Conservation (phyloP, 2,888 invertebrate species). For the Rapana venosa region DNA sequence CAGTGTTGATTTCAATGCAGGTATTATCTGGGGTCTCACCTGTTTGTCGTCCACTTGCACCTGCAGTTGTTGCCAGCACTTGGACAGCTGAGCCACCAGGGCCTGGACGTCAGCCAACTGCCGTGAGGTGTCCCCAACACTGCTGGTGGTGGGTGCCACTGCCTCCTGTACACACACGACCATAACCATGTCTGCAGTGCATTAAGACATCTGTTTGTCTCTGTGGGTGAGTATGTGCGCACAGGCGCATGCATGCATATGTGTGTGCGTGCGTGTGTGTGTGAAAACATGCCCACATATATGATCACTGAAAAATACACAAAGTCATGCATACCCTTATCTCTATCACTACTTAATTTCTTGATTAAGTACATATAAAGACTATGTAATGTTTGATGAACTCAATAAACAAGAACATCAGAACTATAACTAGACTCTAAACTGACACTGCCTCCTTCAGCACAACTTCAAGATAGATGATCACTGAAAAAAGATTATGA, state of each 20-base stretch:
- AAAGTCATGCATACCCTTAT: neutral
- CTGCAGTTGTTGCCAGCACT: conserved; percentile 68
- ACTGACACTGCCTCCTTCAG: too few species aligned
- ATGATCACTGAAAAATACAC: neutral
- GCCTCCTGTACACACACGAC: conserved; percentile 17
- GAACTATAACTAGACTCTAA: too few species aligned
- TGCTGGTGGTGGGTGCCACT: neutral
- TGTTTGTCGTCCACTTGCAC: conserved; percentile 66
- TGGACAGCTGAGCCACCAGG: conserved; percentile 60
- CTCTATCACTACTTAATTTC: too few species aligned
- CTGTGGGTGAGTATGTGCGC: too few species aligned
- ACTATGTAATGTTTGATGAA: too few species aligned
- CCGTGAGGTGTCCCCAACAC: conserved; percentile 35
- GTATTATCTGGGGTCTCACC: neutral
- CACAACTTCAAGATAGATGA: too few species aligned
- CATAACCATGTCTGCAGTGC: neutral
- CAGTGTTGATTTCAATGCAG: neutral
- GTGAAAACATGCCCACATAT: neutral
- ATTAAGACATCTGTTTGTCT: neutral
- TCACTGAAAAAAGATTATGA: too few species aligned
- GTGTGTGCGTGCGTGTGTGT: neutral
- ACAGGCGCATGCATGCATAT: neutral
- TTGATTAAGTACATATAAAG: too few species aligned
- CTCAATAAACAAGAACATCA: too few species aligned
- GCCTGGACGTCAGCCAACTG: conserved; percentile 59